Conservation (phyloP, 1,140 invertebrate species). For the Drosophila sucinea region DNA sequence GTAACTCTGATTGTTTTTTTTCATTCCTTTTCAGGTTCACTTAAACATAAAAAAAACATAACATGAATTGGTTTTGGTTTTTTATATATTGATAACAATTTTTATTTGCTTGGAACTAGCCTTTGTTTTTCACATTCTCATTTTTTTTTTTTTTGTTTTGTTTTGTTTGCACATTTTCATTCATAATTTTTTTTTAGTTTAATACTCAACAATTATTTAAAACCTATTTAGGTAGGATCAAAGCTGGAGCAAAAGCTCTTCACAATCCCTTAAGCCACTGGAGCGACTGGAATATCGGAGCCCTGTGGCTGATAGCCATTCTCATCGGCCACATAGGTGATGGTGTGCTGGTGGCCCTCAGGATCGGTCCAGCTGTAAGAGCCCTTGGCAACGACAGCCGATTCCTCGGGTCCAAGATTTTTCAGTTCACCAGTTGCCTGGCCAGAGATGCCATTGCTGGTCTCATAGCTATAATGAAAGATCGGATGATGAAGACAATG, state of each 20-base stretch:
- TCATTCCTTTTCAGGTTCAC: not conserved
- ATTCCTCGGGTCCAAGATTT: conserved; percentile 22
- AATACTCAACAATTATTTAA: conserved; percentile 15
- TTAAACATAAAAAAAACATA: not conserved
- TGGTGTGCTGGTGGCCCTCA: conserved; percentile 35
- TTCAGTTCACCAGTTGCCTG: conserved; percentile 46
- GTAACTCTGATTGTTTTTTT: not conserved
- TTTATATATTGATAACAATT: conserved; percentile 9
- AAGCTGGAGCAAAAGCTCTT: not conserved
- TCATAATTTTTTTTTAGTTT: not conserved
- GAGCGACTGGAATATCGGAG: conserved; percentile 85
- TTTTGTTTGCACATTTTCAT: not conserved
- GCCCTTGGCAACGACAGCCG: conserved; percentile 37
- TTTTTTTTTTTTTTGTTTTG: not conserved
- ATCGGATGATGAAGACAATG: not conserved
- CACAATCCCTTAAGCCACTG: not conserved
- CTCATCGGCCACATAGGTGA: conserved; percentile 60
- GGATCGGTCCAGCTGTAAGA: conserved; percentile 22
- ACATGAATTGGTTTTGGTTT: not conserved
- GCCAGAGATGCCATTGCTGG: conserved; percentile 87
- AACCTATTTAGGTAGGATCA: conserved; percentile 31
- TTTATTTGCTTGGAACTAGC: conserved; percentile 12
- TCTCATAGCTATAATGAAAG: conserved; percentile 84
- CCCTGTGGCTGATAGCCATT: conserved; percentile 88
- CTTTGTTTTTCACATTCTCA: not conserved